Evolutionary conservation across 1,140 invertebrate genomes (phyloP).

Genomic region (Bombus pyrosoma): DNA sequence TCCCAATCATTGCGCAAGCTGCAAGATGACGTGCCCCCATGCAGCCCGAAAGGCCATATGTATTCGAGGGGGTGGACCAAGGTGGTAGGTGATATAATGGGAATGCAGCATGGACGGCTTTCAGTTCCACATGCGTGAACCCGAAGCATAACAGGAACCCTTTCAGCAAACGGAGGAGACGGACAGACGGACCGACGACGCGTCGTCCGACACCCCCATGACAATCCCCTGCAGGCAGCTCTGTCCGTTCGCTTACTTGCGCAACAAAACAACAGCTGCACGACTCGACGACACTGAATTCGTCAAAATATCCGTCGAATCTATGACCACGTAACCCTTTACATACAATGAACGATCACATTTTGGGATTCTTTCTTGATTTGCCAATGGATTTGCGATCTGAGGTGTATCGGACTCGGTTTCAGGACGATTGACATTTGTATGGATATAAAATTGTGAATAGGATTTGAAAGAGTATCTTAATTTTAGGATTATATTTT

Average conservation of each 20-base stretch:
- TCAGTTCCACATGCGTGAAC: constrained; percentile 76
- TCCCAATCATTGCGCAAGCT: constrained; percentile 71
- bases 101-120: constrained; percentile 65
- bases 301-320: constrained; percentile 75
- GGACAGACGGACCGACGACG: constrained; percentile 69
- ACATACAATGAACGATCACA: neutral
- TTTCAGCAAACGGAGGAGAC: constrained; percentile 68
- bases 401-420: neutral
- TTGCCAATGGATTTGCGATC: neutral
- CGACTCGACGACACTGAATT: constrained; percentile 46
- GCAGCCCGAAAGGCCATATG: constrained; percentile 67
- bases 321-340: constrained; percentile 72
- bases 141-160: constrained; percentile 73
- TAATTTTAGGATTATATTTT: too few relatives aligned
- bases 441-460: too few relatives aligned
- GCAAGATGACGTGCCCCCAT: constrained; percentile 70
- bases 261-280: constrained; percentile 82
- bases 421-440: too few relatives aligned
- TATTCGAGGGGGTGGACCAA: constrained; percentile 75
- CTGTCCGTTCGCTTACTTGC: constrained; percentile 69
- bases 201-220: constrained; percentile 73
- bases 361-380: neutral
- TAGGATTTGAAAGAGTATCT: too few relatives aligned
- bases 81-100: constrained; percentile 75
- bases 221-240: constrained; percentile 67